These are phyloP conservation scores for Cyanoderma ruficeps DNA, from an alignment of 2,113 vertebrate species.

Conservation along the genomic window DNA sequence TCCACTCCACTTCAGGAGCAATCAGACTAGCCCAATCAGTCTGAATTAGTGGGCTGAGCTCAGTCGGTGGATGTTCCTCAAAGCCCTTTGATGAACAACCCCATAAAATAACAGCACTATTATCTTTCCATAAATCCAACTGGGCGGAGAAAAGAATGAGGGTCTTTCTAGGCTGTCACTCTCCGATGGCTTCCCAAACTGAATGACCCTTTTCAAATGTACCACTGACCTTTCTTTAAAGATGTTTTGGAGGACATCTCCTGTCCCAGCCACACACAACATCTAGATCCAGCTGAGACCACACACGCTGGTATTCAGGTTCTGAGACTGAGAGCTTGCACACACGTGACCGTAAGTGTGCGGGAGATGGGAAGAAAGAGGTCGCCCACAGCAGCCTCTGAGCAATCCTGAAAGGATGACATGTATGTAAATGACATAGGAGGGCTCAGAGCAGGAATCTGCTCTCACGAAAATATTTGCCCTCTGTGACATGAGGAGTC, in stretches of 20 bases:
- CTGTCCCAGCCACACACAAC: background rate
- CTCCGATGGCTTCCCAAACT: background rate
- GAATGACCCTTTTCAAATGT: background rate
- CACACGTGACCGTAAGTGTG: background rate
- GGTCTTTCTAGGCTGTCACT: background rate
- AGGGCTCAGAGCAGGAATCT: conserved; percentile 24
- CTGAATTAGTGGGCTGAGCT: background rate
- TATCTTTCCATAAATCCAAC: background rate
- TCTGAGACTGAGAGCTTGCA: background rate
- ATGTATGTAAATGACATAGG: background rate
- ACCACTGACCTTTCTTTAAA: background rate
- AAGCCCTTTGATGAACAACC: background rate
- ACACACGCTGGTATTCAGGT: background rate
- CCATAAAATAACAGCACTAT: background rate
- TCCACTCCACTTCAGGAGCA: background rate
- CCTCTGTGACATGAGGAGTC: conserved; percentile 5
- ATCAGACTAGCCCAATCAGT: background rate
- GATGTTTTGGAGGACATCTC: background rate
- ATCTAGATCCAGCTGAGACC: background rate
- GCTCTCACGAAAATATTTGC: conserved; percentile 37
- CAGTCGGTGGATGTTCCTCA: background rate
- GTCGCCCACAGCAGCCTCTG: background rate
- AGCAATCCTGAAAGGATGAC: background rate
- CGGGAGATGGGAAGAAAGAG: background rate
- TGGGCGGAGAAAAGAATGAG: background rate